These are phyloP conservation scores for Lymantria monacha DNA, from an alignment of 2,888 invertebrate species.

Conservation along the genomic window DNA sequence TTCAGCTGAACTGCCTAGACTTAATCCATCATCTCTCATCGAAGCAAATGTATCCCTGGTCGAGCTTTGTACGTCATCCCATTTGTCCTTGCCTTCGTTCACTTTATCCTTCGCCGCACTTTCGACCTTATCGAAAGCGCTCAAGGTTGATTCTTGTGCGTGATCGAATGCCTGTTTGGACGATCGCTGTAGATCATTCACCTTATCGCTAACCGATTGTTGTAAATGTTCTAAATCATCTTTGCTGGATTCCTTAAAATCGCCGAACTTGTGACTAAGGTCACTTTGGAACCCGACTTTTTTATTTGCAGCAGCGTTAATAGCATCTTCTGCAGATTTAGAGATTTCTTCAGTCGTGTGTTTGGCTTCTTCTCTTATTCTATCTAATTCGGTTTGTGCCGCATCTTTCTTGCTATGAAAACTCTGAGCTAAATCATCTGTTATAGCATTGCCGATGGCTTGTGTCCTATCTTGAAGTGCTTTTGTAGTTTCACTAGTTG, in stretches of 20 bases:
- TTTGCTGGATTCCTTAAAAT: constrained; percentile 41
- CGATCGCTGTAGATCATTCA: constrained; percentile 50
- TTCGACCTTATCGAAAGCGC: constrained; percentile 75
- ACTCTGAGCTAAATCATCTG: constrained; percentile 44
- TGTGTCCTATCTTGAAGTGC: constrained; percentile 43
- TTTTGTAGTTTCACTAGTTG: constrained; percentile 35
- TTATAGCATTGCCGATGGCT: constrained; percentile 41
- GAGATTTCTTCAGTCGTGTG: constrained; percentile 71
- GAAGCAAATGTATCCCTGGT: constrained; percentile 71
- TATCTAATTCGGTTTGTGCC: constrained; percentile 59
- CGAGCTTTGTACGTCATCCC: constrained; percentile 72
- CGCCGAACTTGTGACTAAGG: constrained; percentile 44
- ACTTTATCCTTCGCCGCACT: constrained; percentile 73
- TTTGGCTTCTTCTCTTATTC: constrained; percentile 72
- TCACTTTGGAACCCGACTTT: constrained; percentile 54
- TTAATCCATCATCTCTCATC: constrained; percentile 64
- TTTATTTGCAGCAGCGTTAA: constrained; percentile 61
- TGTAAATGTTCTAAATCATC: constrained; percentile 51
- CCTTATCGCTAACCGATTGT: constrained; percentile 42
- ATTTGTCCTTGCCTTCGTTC: constrained; percentile 60
- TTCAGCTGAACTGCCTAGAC: constrained; percentile 66
- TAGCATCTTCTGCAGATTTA: constrained; percentile 63
- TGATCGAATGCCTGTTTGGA: constrained; percentile 63
- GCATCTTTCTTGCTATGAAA: constrained; percentile 53
- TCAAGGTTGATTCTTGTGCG: constrained; percentile 70